Evolutionary conservation across 2,888 invertebrate species (phyloP).

Genomic region (Vesta saturnalis): DNA sequence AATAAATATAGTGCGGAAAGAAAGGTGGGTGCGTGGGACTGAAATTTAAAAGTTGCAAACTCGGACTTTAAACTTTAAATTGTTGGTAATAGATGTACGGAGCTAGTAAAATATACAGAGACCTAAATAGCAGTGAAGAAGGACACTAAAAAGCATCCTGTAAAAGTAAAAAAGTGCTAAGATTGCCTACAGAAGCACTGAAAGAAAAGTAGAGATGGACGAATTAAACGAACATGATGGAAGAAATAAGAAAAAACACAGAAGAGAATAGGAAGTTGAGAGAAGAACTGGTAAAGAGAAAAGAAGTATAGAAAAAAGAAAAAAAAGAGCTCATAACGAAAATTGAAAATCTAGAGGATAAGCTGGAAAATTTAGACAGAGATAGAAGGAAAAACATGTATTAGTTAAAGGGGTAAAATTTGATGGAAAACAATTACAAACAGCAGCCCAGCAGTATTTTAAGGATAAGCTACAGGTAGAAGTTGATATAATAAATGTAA

Average conservation of each 20-base stretch:
- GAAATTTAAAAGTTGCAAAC: too few species aligned
- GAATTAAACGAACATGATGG: neutral
- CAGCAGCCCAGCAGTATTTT: too few species aligned
- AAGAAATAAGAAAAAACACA: neutral
- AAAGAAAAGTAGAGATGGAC: neutral
- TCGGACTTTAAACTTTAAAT: too few species aligned
- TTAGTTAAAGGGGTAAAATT: too few species aligned
- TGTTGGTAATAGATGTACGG: too few species aligned
- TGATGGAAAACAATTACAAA: too few species aligned
- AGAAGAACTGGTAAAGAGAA: neutral
- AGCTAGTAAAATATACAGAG: too few species aligned
- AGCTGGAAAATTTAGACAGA: too few species aligned
- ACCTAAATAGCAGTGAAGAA: slow-evolving; percentile 3
- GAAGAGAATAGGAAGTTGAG: too few species aligned
- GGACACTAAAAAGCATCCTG: neutral
- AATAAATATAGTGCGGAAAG: neutral
- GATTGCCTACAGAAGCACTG: neutral
- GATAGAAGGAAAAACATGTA: neutral
- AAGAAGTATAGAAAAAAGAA: neutral
- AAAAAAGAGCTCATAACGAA: too few species aligned
- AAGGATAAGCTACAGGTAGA: neutral
- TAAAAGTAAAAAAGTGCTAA: slow-evolving; percentile 2
- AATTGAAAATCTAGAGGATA: too few species aligned
- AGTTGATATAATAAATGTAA: neutral
- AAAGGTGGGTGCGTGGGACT: neutral